Conservation (phyloP, 2,888 invertebrate species). For the Caenorhabditis angaria region DNA sequence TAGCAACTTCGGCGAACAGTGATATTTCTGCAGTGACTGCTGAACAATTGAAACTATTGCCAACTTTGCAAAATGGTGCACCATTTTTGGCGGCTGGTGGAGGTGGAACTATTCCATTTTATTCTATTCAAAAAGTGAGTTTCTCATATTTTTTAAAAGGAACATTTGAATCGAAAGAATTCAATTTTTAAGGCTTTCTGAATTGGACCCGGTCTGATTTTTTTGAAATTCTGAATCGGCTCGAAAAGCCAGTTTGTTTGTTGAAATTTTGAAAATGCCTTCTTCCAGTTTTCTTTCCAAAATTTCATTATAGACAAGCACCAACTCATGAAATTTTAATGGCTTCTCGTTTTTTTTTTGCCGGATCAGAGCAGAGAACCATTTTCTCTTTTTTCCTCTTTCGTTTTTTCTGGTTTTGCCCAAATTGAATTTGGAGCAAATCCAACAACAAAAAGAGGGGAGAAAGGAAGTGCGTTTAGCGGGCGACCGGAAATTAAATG, state of each 20-base stretch:
- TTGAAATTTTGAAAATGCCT: no score
- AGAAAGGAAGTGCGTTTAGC: background rate
- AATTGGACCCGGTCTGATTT: no score
- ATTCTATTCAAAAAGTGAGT: background rate
- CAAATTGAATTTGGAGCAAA: background rate
- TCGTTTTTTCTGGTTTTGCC: background rate
- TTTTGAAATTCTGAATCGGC: no score
- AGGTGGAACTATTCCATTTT: conserved; percentile 8
- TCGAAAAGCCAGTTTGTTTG: no score
- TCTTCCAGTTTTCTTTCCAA: no score
- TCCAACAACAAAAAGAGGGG: no score
- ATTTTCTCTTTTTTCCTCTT: background rate
- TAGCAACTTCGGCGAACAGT: conserved; percentile 3
- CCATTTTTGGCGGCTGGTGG: conserved; percentile 19
- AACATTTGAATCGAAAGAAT: no score
- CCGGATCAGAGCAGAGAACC: background rate
- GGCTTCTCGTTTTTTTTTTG: background rate
- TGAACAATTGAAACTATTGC: conserved; percentile 6
- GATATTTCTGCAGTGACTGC: conserved; percentile 14
- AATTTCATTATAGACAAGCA: no score
- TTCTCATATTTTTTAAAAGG: no score
- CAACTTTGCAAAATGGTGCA: background rate
- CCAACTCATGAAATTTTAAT: no score
- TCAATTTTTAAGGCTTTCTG: no score
- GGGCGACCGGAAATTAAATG: no score